Conservation (phyloP, 2,888 invertebrate species). For the Drosophila infuscata region DNA sequence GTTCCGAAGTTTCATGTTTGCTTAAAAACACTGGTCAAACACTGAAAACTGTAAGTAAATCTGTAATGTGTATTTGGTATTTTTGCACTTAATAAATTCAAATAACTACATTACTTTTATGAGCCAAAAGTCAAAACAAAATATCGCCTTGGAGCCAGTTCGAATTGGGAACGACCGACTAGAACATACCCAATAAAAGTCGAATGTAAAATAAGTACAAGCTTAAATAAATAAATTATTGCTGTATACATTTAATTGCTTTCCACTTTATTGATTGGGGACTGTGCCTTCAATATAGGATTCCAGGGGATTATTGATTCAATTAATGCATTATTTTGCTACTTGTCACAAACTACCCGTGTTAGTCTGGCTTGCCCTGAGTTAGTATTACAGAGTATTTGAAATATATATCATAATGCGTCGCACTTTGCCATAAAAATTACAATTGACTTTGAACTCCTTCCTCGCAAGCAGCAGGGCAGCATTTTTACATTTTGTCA, state of each 20-base stretch:
- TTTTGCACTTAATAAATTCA: constrained; percentile 43
- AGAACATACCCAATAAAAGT: constrained; percentile 4
- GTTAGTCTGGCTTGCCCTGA: not conserved
- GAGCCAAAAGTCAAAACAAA: constrained; percentile 26
- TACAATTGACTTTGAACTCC: constrained; percentile 77
- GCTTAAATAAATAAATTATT: not conserved
- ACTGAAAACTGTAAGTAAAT: not conserved
- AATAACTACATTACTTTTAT: constrained; percentile 40
- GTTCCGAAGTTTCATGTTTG: too few relatives aligned
- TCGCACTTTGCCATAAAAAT: constrained; percentile 76
- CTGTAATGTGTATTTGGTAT: not conserved
- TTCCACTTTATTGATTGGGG: not conserved
- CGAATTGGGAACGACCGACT: constrained; percentile 12
- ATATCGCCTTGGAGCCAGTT: constrained; percentile 9
- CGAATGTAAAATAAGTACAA: too few relatives aligned
- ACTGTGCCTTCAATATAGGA: not conserved
- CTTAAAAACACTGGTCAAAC: not conserved
- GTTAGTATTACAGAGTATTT: constrained; percentile 11
- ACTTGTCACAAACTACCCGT: not conserved
- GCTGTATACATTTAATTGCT: not conserved
- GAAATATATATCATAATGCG: constrained; percentile 64
- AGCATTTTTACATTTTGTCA: constrained; percentile 67
- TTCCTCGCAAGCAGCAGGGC: constrained; percentile 66
- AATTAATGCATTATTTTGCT: not conserved
- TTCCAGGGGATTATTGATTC: not conserved